Base-by-base conservation (phyloP, 2,888 invertebrate genomes). In the Apotomis capreana region DNA sequence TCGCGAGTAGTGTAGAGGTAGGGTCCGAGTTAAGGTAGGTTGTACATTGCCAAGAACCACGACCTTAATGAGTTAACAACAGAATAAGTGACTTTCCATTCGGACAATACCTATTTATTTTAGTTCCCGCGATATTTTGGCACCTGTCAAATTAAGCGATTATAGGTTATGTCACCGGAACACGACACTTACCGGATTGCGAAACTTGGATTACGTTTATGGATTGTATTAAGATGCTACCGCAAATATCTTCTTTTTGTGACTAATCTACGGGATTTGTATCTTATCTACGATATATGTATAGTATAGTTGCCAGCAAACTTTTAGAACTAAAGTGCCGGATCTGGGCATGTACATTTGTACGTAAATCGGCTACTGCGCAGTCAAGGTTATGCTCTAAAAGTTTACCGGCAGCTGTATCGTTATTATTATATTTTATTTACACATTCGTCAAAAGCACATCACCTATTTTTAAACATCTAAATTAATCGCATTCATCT, bases 1-100 rank as follows among this genome's bases (percentile, higher is more conserved):
- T 26, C 26, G 26, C 26, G 26, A 26, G 26, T 26, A 26, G 26
- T 26, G 26, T 0, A 26, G 26, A 2, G 0, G 26, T 26, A 26
- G 26, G 26, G 26, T 26, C 26, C 26, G 2, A 36, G 12, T 44
- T 49, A 49, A 49, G 49, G 49, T 9, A 9, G 6, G 49, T 49
- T 8, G 49, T 49, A 49, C 6, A 44, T 44, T 65, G 26, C 60
- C 9, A n/a, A 54, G 55, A 57, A 59, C 55, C 15, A 15, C 59
- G 68, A 59, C 72, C 68, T 72, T 72, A 72, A 72, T 72, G 72
- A 68, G 72, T 79, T 80, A 77, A 77, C 78, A 77, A 76, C 78
- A 78, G 79, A 83, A 77, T 78, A 73, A 74, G 77, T 58, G 62
- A 55, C 84, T 84, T 84, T 84, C 73, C 84, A 79, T 83, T 83